Evolutionary conservation across 2,797 vertebrate species (phyloP).

Genomic region (Silurus lanzhouensis): DNA sequence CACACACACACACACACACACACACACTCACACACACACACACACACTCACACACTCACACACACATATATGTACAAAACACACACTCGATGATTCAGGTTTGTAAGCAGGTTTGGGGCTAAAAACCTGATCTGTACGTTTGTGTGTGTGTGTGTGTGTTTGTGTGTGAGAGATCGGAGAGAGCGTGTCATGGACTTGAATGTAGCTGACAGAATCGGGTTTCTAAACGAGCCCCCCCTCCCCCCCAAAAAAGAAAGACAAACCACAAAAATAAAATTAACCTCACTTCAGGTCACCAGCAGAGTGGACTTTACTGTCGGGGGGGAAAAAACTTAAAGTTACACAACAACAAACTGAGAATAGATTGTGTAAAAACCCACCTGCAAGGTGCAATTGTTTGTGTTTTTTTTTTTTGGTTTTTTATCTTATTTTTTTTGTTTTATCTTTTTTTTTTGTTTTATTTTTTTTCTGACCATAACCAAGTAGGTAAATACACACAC

Average conservation of each 20-base stretch:
- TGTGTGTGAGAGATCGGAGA: slow-evolving; percentile 64
- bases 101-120: neutral
- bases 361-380: slow-evolving; percentile 67
- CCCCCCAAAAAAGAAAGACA: too few relatives aligned
- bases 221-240: slow-evolving; percentile 65
- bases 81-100: neutral
- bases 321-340: slow-evolving; percentile 59
- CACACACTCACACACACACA: neutral
- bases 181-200: slow-evolving; percentile 80
- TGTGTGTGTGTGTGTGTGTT: slow-evolving; percentile 54
- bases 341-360: slow-evolving; percentile 73
- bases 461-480: slow-evolving; percentile 74
- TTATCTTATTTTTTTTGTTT: slow-evolving; percentile 54
- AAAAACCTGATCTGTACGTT: slow-evolving; percentile 24
- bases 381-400: slow-evolving; percentile 76
- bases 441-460: slow-evolving; percentile 63
- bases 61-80: neutral
- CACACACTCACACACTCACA: neutral
- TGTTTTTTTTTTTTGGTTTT: slow-evolving; percentile 71
- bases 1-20: neutral
- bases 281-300: slow-evolving; percentile 84
- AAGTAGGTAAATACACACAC: slow-evolving; percentile 77
- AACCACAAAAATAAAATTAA: slow-evolving; percentile 22
- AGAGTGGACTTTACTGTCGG: slow-evolving; percentile 73
- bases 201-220: slow-evolving; percentile 81